Percentiles rank a stretch among this genome's conserved stretches.
phyloP scores from a whole-genome alignment of 2,113 vertebrate genomes.

The Speoplatyrhinus poulsoni region DNA sequence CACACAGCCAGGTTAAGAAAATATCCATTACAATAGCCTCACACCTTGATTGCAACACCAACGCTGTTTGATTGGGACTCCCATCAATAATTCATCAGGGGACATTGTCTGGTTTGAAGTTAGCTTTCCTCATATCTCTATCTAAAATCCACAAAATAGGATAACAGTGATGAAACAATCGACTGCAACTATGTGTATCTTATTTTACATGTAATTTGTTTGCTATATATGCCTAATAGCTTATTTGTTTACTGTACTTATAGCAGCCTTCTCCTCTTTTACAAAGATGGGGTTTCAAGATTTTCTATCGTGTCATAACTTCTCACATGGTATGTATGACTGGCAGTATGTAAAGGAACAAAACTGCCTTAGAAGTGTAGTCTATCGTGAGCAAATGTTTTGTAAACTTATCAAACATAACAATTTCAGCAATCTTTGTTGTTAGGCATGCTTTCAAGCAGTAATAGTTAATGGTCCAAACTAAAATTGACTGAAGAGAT shows the following conservation, averaged over 20 bases:
- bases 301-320: too few species aligned
- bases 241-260: not conserved
- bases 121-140: constrained; percentile 28
- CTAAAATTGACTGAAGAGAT: too few species aligned
- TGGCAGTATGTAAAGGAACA: too few species aligned
- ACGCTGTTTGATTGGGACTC: constrained; percentile 32
- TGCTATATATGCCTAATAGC: not conserved
- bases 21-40: constrained; percentile 40
- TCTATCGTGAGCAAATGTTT: too few species aligned
- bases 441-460: too few species aligned
- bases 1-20: constrained; percentile 14
- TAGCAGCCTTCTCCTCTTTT: too few species aligned
- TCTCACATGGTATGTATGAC: too few species aligned
- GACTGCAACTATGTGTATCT: not conserved
- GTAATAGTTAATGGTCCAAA: too few species aligned
- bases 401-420: too few species aligned
- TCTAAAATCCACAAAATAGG: constrained; percentile 12
- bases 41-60: constrained; percentile 20
- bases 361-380: too few species aligned
- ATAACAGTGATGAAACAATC: constrained; percentile 12
- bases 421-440: too few species aligned
- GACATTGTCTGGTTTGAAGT: constrained; percentile 27
- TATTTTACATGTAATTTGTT: not conserved
- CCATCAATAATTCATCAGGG: constrained; percentile 55
- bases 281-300: too few species aligned